Conservation (phyloP, 2,113 vertebrate genomes). For the Lagenorhynchus albirostris region DNA sequence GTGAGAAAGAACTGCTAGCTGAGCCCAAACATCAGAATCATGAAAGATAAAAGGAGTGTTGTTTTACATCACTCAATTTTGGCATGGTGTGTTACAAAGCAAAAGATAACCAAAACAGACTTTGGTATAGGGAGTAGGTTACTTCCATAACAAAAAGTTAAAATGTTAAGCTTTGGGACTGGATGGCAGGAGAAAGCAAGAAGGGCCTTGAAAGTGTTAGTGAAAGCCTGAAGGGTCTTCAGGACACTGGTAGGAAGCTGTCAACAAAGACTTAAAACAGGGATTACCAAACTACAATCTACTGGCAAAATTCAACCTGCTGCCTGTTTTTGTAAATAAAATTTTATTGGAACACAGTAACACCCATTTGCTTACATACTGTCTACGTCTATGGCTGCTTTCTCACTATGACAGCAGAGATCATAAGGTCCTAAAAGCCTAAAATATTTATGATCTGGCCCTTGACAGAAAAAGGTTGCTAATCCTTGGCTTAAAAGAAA, state of each 20-base stretch:
- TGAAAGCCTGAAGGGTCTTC: not conserved
- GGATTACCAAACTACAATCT: not conserved
- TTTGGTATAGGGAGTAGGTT: not conserved
- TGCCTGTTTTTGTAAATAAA: not conserved
- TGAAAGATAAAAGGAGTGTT: not conserved
- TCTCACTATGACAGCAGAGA: not conserved
- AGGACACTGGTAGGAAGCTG: not conserved
- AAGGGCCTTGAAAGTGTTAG: not conserved
- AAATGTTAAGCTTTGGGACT: not conserved
- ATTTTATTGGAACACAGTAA: not conserved
- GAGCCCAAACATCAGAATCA: not conserved
- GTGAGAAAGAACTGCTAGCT: not conserved
- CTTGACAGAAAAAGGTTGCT: not conserved
- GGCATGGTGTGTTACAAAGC: not conserved
- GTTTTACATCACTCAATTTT: not conserved
- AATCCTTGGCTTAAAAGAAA: not conserved
- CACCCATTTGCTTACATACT: not conserved
- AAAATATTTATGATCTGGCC: not conserved
- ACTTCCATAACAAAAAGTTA: not conserved
- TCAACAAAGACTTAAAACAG: constrained; percentile 2
- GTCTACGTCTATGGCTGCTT: not conserved
- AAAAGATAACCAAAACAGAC: not conserved
- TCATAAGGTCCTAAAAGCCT: not conserved
- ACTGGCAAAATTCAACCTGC: not conserved
- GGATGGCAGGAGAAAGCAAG: not conserved